Conservation (phyloP, 2,113 vertebrate species). For the Anas platyrhynchos region DNA sequence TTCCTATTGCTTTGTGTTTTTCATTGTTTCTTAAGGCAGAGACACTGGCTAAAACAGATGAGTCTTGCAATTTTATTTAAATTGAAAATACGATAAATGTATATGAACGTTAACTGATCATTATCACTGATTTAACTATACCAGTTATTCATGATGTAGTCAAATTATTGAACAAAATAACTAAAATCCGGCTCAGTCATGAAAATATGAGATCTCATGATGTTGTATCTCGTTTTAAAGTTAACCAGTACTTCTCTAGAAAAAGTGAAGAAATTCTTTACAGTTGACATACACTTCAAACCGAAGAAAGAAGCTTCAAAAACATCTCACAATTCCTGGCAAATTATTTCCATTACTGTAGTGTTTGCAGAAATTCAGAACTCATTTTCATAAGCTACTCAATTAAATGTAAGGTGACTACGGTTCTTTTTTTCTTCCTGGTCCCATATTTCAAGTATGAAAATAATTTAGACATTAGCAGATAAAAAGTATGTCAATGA, state of each 20-base stretch:
- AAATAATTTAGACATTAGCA: slow-evolving; percentile 53
- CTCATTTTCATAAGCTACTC: background rate
- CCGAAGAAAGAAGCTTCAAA: background rate
- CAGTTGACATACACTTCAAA: background rate
- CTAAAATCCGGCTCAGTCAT: background rate
- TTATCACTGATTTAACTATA: background rate
- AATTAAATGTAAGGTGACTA: background rate
- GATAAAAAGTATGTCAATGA: slow-evolving; percentile 69
- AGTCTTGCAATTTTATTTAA: background rate
- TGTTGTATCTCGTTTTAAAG: background rate
- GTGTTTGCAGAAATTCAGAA: background rate
- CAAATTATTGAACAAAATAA: background rate
- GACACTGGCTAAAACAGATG: background rate
- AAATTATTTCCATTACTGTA: background rate
- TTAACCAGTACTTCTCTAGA: background rate
- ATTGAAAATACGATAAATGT: background rate
- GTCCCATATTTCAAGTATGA: slow-evolving; percentile 40
- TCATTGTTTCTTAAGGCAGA: background rate
- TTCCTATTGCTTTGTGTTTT: background rate
- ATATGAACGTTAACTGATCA: background rate
- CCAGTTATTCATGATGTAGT: background rate
- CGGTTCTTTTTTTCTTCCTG: slow-evolving; percentile 24
- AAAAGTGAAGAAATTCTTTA: background rate
- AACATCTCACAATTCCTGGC: background rate
- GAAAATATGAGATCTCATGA: background rate